Percentiles rank a stretch among this genome's conserved stretches.
These are phyloP conservation scores for Argyrosomus japonicus DNA, from an alignment of 2,113 vertebrate species.

Conservation along the genomic window DNA sequence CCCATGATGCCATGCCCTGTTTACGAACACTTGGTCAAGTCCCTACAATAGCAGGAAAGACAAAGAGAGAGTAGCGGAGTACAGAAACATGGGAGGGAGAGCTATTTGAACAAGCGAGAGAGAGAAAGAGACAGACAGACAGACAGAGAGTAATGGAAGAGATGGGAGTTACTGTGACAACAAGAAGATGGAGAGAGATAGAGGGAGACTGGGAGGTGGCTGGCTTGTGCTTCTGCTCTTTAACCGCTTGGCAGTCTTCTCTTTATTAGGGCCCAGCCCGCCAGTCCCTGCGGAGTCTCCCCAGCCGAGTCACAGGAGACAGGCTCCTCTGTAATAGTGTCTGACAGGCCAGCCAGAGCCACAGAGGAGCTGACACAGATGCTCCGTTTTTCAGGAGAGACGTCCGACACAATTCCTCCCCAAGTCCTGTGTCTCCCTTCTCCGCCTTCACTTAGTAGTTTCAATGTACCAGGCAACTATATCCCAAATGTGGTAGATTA, in stretches of 20 bases:
- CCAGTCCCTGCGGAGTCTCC: conserved; percentile 74
- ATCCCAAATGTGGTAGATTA: not conserved
- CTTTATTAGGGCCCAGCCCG: conserved; percentile 79
- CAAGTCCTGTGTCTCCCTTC: conserved; percentile 6
- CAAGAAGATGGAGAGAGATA: conserved; percentile 66
- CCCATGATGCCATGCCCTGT: conserved; percentile 71
- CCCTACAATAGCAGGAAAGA: conserved; percentile 32
- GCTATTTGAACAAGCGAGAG: conserved; percentile 40
- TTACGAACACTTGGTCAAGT: conserved; percentile 59
- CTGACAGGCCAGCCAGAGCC: conserved; percentile 81
- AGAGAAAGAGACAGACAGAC: conserved; percentile 34
- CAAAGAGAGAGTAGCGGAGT: conserved; percentile 31
- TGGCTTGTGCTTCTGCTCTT: conserved; percentile 75
- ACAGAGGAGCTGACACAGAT: conserved; percentile 79
- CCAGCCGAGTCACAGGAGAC: conserved; percentile 74
- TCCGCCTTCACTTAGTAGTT: conserved; percentile 15
- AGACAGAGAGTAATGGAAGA: conserved; percentile 40
- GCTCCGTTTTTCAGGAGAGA: conserved; percentile 71
- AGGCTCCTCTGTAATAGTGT: conserved; percentile 80
- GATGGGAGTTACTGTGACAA: conserved; percentile 67
- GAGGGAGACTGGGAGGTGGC: conserved; percentile 62
- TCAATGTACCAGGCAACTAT: conserved; percentile 20
- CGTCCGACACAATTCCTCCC: conserved; percentile 54
- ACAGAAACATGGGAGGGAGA: conserved; percentile 6
- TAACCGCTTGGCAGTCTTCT: conserved; percentile 81